A percentile compares a stretch with the other conserved stretches of the same genome.
Conservation (phyloP, 2,113 vertebrate genomes). For the Lasiurus borealis region DNA sequence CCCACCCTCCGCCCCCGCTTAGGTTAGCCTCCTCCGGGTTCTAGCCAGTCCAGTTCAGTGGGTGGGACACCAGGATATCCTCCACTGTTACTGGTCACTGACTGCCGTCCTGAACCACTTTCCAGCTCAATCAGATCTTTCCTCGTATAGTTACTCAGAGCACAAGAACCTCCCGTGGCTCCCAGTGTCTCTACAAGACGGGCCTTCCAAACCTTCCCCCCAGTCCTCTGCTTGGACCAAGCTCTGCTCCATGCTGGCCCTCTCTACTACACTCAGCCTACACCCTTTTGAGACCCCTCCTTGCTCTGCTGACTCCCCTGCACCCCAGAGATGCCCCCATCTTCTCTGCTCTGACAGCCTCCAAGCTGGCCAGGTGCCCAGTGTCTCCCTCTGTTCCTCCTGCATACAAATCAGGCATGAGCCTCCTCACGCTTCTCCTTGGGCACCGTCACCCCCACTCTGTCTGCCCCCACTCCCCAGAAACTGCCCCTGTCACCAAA, state of each 20-base stretch:
- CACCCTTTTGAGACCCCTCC: accelerated
- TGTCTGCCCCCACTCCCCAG: not conserved
- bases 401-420: not conserved
- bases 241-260: not conserved
- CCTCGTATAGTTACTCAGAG: not conserved
- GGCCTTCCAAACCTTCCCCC: not conserved
- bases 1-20: too few species aligned
- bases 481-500: too few species aligned
- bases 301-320: not conserved
- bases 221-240: not conserved
- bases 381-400: not conserved
- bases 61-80: not conserved
- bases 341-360: not conserved
- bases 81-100: too few species aligned
- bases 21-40: not conserved
- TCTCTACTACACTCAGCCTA: not conserved
- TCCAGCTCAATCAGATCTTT: not conserved
- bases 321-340: not conserved
- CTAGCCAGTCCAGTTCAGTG: not conserved
- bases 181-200: not conserved
- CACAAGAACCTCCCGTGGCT: not conserved
- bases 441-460: not conserved
- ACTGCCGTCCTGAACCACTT: not conserved
- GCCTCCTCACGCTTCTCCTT: accelerated
- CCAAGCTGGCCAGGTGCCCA: not conserved